phyloP scores from a whole-genome alignment of 2,797 vertebrate species.

The Okamejei kenojei region DNA sequence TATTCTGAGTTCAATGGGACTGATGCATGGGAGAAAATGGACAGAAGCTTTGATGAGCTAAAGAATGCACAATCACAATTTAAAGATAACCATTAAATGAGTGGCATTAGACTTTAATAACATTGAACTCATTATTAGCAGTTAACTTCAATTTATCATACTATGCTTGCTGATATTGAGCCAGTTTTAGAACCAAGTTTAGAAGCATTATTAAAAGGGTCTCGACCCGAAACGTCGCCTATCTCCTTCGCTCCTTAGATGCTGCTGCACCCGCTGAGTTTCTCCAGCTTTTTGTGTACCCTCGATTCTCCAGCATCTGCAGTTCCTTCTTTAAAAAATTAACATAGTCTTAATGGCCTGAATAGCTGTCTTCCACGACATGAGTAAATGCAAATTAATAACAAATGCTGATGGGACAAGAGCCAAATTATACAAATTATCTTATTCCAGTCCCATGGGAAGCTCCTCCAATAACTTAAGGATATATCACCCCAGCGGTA shows the following conservation, averaged over 20 bases:
- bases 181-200: neutral
- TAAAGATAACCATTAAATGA: neutral
- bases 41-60: neutral
- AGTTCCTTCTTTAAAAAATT: too few relatives aligned
- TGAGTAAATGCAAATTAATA: neutral
- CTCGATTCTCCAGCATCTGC: too few relatives aligned
- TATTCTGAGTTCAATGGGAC: neutral
- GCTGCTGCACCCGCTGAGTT: too few relatives aligned
- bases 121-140: neutral
- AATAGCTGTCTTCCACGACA: too few relatives aligned
- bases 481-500: too few relatives aligned
- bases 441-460: too few relatives aligned
- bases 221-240: too few relatives aligned
- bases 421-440: neutral
- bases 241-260: too few relatives aligned
- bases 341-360: too few relatives aligned
- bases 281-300: too few relatives aligned
- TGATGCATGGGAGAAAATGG: neutral
- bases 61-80: neutral
- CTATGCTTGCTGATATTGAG: neutral
- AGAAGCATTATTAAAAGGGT: too few relatives aligned
- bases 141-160: neutral
- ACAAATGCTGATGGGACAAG: neutral
- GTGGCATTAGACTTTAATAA: neutral
- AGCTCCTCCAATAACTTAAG: too few relatives aligned